A percentile compares a stretch with the other conserved stretches of the same genome.
Evolutionary conservation across 2,113 vertebrate genomes (phyloP).

Genomic region (Menidia beryllina): DNA sequence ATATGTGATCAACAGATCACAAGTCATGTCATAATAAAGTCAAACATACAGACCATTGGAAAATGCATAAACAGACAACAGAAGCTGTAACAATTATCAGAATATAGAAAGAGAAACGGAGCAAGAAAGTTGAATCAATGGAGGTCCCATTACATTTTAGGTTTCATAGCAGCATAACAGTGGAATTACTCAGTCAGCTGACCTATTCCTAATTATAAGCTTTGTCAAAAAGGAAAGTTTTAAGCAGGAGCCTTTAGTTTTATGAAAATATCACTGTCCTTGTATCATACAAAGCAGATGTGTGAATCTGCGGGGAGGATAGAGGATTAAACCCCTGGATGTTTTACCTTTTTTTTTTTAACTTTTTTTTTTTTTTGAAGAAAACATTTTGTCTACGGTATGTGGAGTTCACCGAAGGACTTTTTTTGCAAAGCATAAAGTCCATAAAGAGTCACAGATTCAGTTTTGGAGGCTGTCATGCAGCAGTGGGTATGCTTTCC

Average conservation of each 20-base stretch:
- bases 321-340: no score
- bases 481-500: slow-evolving; percentile 57
- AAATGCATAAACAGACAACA: neutral
- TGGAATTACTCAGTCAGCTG: no score
- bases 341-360: neutral
- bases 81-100: neutral
- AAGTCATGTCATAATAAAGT: slow-evolving; percentile 36
- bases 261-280: no score
- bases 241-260: no score
- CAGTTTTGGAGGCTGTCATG: slow-evolving; percentile 30
- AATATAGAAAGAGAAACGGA: no score
- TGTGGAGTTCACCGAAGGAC: slow-evolving; percentile 30
- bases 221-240: no score
- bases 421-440: slow-evolving; percentile 39
- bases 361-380: neutral
- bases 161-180: no score
- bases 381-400: slow-evolving; percentile 1
- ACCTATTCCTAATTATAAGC: no score
- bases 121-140: no score
- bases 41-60: neutral
- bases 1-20: neutral
- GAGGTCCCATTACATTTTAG: no score
- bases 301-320: no score
- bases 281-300: no score
- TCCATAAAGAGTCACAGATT: slow-evolving; percentile 39